Conservation (phyloP, 2,888 invertebrate genomes). For the Coremacera marginata region DNA sequence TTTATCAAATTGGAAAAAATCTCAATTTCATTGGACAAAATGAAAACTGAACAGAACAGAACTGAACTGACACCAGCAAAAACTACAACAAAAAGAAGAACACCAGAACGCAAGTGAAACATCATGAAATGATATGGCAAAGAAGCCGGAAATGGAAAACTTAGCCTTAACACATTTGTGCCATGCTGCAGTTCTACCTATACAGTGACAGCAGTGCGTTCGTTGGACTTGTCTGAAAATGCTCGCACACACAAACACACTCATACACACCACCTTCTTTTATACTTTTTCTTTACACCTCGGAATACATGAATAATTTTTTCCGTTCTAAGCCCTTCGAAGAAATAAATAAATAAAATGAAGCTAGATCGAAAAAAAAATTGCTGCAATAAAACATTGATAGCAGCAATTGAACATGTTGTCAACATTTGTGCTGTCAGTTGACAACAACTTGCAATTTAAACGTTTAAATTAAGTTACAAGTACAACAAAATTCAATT, state of each 20-base stretch:
- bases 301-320: not conserved
- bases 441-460: slow-evolving; percentile 26
- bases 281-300: not conserved
- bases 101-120: not conserved
- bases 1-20: slow-evolving; percentile 49
- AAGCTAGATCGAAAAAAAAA: not conserved
- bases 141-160: not conserved
- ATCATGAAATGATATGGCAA: not conserved
- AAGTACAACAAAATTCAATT: slow-evolving; percentile 1
- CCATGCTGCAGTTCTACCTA: not conserved
- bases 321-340: not conserved
- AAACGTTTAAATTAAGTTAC: slow-evolving; percentile 29
- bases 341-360: not conserved
- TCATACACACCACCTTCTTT: not conserved
- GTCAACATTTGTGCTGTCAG: not conserved
- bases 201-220: not conserved
- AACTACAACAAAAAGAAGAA: slow-evolving; percentile 1
- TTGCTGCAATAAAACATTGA: no score
- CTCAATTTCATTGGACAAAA: slow-evolving; percentile 46
- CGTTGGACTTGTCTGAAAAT: not conserved
- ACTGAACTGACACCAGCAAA: not conserved
- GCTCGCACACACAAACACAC: not conserved
- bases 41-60: slow-evolving; percentile 15
- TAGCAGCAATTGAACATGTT: not conserved
- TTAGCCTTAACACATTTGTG: not conserved